Evolutionary conservation across 2,888 invertebrate genomes (phyloP).

Genomic region (Agrilus cyanescens): DNA sequence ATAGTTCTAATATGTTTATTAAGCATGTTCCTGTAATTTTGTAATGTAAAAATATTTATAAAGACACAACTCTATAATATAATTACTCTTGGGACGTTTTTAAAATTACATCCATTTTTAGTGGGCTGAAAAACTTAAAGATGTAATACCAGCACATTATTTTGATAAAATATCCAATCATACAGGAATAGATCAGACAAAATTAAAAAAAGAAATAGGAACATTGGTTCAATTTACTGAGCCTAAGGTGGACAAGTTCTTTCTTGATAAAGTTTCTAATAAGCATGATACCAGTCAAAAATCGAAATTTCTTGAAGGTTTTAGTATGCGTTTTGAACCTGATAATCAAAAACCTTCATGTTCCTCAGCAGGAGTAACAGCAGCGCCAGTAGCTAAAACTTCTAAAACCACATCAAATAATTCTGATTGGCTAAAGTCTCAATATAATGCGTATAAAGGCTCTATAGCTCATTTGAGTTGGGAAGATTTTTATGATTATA

Average conservation of each 20-base stretch:
- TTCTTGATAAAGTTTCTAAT: too few species aligned
- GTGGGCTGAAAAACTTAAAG: constrained; percentile 13
- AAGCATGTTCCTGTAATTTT: constrained; percentile 6
- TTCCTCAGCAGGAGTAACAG: not conserved
- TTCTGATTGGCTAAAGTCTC: constrained; percentile 8
- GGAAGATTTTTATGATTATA: constrained; percentile 46
- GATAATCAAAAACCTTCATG: constrained; percentile 3
- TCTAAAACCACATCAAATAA: constrained; percentile 9
- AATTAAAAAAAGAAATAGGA: too few species aligned
- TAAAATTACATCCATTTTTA: too few species aligned
- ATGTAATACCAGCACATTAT: constrained; percentile 14
- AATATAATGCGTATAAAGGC: constrained; percentile 8
- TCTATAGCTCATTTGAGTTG: constrained; percentile 37
- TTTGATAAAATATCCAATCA: constrained; percentile 12
- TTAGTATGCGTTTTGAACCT: not conserved
- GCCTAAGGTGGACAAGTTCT: too few species aligned
- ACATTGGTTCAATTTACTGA: too few species aligned
- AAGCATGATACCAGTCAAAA: too few species aligned
- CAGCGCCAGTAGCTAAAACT: not conserved
- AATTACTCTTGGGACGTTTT: too few species aligned
- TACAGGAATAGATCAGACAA: not conserved
- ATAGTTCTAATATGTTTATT: too few species aligned
- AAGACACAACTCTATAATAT: too few species aligned
- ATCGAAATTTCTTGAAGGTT: too few species aligned
- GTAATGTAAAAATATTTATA: too few species aligned